phyloP scores from a whole-genome alignment of 1,140 invertebrate genomes.

The Pseudobourletiella spinata region DNA sequence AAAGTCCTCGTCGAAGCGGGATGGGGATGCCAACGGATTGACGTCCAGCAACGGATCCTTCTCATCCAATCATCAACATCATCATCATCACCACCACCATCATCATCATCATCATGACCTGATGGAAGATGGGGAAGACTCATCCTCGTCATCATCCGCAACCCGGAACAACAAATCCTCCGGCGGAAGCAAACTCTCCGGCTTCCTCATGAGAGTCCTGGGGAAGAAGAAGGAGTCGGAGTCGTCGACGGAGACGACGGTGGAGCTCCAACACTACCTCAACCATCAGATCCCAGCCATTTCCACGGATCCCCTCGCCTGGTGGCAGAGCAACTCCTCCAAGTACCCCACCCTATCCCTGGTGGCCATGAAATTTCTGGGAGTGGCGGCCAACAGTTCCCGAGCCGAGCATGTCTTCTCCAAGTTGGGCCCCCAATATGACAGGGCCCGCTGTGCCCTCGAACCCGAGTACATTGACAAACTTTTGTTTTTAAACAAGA shows the following conservation, averaged over 20 bases:
- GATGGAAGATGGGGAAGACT: neutral
- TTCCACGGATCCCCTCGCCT: neutral
- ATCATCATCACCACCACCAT: no score
- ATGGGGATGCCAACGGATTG: neutral
- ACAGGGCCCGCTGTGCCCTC: neutral
- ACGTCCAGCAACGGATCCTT: neutral
- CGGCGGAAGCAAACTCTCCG: neutral
- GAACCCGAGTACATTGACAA: neutral
- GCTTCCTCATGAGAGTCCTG: neutral
- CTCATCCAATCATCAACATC: no score
- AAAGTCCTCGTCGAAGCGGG: neutral
- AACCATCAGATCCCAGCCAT: neutral
- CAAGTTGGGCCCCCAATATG: neutral
- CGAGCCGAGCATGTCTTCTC: neutral
- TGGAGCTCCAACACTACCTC: neutral
- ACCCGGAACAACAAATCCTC: no score
- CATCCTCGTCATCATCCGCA: no score
- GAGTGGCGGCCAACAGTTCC: neutral
- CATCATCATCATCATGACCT: neutral
- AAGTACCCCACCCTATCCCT: neutral
- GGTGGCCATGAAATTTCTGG: neutral
- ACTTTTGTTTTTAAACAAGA: conserved; percentile 2
- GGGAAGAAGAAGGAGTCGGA: neutral
- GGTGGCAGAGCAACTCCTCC: neutral
- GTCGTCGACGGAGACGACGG: neutral